These are phyloP conservation scores for Spongilla lacustris DNA, from an alignment of 37 sponge, comb jelly and placozoan species.

Conservation along the genomic window DNA sequence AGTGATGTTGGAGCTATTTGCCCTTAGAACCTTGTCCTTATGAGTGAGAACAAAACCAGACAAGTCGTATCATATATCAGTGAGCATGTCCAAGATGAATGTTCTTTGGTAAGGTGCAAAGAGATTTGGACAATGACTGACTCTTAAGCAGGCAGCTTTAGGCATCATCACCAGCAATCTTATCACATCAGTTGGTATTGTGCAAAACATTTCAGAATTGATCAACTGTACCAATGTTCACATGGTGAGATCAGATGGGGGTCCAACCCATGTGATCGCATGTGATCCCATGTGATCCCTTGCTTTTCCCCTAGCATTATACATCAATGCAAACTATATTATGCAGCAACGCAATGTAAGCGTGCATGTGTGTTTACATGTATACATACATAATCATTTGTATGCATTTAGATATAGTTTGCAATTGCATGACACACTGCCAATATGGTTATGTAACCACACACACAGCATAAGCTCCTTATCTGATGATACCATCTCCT, in stretches of 20 bases:
- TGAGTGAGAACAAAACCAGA: neutral
- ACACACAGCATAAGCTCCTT: too few relatives aligned
- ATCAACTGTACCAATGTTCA: neutral
- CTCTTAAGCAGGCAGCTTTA: neutral
- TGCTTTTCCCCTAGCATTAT: neutral
- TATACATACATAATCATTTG: too few relatives aligned
- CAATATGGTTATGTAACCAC: too few relatives aligned
- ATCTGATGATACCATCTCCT: too few relatives aligned
- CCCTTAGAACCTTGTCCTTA: neutral
- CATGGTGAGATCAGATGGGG: neutral
- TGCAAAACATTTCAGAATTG: neutral
- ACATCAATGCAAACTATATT: neutral
- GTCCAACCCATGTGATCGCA: too few relatives aligned
- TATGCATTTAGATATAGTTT: too few relatives aligned
- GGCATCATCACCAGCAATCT: neutral
- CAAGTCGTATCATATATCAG: neutral
- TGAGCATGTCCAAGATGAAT: neutral
- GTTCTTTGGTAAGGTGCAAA: neutral
- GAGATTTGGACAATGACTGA: neutral
- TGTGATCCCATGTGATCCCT: neutral
- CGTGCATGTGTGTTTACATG: neutral
- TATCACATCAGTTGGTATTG: neutral
- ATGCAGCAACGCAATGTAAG: neutral
- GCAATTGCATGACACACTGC: too few relatives aligned
- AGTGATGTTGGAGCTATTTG: neutral